Percentiles rank a stretch among this genome's conserved stretches.
Conservation (phyloP, 2,113 vertebrate genomes). For the Pipra filicauda region DNA sequence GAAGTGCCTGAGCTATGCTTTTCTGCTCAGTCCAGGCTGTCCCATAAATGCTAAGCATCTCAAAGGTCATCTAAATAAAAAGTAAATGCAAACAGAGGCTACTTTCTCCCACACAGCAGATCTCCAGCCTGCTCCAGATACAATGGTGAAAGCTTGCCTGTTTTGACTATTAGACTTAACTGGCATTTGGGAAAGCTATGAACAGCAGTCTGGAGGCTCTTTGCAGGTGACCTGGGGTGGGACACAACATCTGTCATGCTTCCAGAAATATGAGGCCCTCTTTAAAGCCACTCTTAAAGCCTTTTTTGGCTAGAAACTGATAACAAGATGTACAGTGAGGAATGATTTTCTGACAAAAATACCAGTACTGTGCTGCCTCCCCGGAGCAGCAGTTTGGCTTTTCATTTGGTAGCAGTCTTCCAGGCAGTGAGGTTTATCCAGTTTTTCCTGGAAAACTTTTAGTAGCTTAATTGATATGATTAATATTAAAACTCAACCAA, state of each 20-base stretch:
- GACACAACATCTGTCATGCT: not conserved
- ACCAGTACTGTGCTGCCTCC: not conserved
- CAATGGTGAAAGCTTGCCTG: not conserved
- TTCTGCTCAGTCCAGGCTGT: not conserved
- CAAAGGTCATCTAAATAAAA: not conserved
- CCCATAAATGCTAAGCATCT: not conserved
- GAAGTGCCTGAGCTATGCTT: not conserved
- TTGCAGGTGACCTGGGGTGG: not conserved
- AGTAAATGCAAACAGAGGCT: slow-evolving; percentile 11
- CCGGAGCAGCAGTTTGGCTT: not conserved
- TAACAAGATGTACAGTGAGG: not conserved
- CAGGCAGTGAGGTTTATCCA: not conserved
- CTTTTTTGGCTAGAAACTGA: not conserved
- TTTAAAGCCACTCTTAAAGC: not conserved
- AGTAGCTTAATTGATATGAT: not conserved
- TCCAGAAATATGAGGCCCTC: not conserved
- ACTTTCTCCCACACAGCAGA: not conserved
- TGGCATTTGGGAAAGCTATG: not conserved
- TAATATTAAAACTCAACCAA: not conserved
- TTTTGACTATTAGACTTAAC: not conserved
- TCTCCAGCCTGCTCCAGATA: not conserved
- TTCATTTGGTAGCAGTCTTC: not conserved
- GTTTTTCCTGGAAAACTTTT: not conserved
- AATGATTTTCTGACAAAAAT: not conserved
- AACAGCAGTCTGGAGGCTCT: not conserved